Conservation (phyloP, 2,888 invertebrate species). For the Sinotaia quadrata region DNA sequence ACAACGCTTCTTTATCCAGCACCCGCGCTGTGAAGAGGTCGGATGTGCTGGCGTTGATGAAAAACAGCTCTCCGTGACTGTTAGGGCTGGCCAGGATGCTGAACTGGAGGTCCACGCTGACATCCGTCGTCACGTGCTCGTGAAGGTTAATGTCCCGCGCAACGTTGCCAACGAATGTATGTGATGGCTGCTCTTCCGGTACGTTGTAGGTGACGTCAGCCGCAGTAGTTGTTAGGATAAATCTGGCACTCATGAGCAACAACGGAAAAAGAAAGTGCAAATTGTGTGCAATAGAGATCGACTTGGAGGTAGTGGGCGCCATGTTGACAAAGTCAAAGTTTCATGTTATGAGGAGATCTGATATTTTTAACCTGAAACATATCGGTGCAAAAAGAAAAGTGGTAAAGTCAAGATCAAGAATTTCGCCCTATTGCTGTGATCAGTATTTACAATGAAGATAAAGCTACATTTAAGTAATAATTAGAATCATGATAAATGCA, state of each 20-base stretch:
- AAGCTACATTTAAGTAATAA: no score
- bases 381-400: no score
- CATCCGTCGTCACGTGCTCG: conserved; percentile 38
- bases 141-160: conserved; percentile 51
- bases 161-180: conserved; percentile 52
- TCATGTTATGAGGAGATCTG: no score
- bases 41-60: conserved; percentile 48
- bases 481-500: no score
- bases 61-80: conserved; percentile 45
- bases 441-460: no score
- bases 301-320: neutral
- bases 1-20: conserved; percentile 55
- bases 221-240: neutral
- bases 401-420: no score
- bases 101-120: conserved; percentile 47
- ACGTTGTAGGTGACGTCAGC: conserved; percentile 32
- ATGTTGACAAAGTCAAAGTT: no score
- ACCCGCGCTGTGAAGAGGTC: conserved; percentile 39
- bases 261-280: conserved; percentile 1
- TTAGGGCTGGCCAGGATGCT: conserved; percentile 45
- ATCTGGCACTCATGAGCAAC: neutral
- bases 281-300: neutral
- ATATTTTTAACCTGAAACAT: no score
- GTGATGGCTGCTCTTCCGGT: conserved; percentile 26
- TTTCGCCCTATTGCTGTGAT: no score